Conservation (phyloP, 2,113 vertebrate genomes). For the Lamprotornis superbus region DNA sequence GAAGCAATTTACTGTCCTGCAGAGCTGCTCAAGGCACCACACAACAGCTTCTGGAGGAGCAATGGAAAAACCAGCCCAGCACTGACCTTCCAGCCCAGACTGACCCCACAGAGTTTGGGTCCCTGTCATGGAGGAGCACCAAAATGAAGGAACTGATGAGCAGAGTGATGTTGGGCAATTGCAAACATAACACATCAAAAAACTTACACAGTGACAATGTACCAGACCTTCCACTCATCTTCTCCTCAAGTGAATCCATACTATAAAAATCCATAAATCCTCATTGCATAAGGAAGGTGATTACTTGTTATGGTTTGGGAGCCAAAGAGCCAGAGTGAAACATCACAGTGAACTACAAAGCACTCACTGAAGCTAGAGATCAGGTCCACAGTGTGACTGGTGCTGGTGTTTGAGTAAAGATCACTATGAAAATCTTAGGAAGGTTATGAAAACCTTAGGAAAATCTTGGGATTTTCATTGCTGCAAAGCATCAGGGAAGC, state of each 20-base stretch:
- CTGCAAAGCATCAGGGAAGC: background rate
- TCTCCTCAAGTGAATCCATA: background rate
- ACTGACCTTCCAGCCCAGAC: background rate
- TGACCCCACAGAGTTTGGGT: background rate
- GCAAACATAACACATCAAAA: background rate
- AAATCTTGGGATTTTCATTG: background rate
- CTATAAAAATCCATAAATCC: background rate
- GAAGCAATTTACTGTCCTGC: background rate
- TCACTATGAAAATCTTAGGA: background rate
- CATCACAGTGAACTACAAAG: background rate
- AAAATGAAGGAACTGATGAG: background rate
- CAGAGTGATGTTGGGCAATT: background rate
- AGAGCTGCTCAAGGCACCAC: background rate
- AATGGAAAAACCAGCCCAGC: background rate
- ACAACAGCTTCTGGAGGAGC: background rate
- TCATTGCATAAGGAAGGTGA: background rate
- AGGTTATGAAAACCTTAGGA: background rate
- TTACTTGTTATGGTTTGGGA: background rate
- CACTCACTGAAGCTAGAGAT: background rate
- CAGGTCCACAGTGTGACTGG: background rate
- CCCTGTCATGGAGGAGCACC: background rate
- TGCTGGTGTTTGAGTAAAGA: background rate
- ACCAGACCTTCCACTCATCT: background rate
- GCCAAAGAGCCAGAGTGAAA: background rate
- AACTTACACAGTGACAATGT: rapidly evolving